A percentile compares a stretch with the other conserved stretches of the same genome.
Evolutionary conservation across 2,113 vertebrate genomes (phyloP).

Genomic region (Cyprinus carpio): DNA sequence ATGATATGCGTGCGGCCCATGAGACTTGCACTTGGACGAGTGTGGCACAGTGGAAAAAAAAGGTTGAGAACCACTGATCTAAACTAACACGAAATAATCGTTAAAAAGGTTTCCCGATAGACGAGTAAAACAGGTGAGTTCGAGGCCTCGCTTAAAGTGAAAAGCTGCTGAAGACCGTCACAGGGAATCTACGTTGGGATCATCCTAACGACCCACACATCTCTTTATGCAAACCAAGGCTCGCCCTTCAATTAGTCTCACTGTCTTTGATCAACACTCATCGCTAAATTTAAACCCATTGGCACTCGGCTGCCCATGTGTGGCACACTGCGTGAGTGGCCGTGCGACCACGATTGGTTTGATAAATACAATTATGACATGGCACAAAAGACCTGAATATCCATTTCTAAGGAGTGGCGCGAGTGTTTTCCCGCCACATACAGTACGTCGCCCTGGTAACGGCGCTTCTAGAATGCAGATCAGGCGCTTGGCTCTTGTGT

Average conservation of each 20-base stretch:
- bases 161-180: background rate
- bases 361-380: constrained; percentile 70
- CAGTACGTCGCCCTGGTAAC: constrained; percentile 79
- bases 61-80: background rate
- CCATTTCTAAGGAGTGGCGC: constrained; percentile 75
- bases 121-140: background rate
- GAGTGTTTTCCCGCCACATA: constrained; percentile 70
- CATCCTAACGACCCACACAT: constrained; percentile 38
- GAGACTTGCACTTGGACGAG: too few species aligned
- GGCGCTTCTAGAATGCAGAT: constrained; percentile 75
- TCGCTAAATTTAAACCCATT: constrained; percentile 57
- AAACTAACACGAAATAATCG: background rate
- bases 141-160: background rate
- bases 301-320: constrained; percentile 48
- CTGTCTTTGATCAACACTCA: constrained; percentile 48
- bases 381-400: constrained; percentile 74
- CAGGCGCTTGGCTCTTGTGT: constrained; percentile 68
- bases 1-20: too few species aligned
- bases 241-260: constrained; percentile 21
- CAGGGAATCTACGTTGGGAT: background rate
- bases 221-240: constrained; percentile 48
- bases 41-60: too few species aligned
- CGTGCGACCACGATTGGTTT: constrained; percentile 57
- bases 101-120: background rate
- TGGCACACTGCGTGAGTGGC: constrained; percentile 51